Conservation (phyloP, 1,140 invertebrate genomes). For the Atopsyche davidsoni region DNA sequence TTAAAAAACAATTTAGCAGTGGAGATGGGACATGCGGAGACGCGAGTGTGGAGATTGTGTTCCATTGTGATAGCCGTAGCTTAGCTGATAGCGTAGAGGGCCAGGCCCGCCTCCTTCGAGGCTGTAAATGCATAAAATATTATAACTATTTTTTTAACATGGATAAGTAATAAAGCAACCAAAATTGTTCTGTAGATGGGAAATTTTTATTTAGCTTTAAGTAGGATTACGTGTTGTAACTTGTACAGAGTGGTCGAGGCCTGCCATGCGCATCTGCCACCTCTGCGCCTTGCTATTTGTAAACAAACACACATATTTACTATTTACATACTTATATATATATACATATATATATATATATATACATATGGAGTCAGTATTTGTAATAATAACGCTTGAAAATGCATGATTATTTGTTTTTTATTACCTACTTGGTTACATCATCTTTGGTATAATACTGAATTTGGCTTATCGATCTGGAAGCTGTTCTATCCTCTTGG, state of each 20-base stretch:
- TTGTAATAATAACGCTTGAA: constrained; percentile 81
- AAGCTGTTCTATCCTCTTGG: constrained; percentile 31
- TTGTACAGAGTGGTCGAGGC: constrained; percentile 31
- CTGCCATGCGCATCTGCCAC: constrained; percentile 24
- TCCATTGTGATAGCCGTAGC: constrained; percentile 29
- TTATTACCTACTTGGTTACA: constrained; percentile 70
- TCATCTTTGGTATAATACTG: constrained; percentile 34
- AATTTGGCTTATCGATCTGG: constrained; percentile 31
- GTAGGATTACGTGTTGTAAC: constrained; percentile 32
- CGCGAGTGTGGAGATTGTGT: constrained; percentile 26
- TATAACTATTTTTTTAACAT: constrained; percentile 31
- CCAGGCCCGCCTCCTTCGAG: constrained; percentile 12
- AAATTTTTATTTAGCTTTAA: constrained; percentile 30
- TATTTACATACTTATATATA: constrained; percentile 49
- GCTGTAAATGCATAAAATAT: constrained; percentile 28
- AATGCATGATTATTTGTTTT: constrained; percentile 83
- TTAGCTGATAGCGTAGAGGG: constrained; percentile 25
- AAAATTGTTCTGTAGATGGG: constrained; percentile 31
- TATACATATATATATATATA: constrained; percentile 49
- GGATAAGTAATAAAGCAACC: constrained; percentile 27
- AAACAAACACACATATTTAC: constrained; percentile 36
- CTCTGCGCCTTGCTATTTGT: constrained; percentile 32
- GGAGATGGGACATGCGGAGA: constrained; percentile 20
- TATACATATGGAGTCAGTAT: constrained; percentile 64
- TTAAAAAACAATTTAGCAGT: constrained; percentile 21